Percentiles rank a stretch among this genome's conserved stretches.
Conservation (phyloP, 2,888 invertebrate genomes). For the Spatulosminthurus flaviceps region DNA sequence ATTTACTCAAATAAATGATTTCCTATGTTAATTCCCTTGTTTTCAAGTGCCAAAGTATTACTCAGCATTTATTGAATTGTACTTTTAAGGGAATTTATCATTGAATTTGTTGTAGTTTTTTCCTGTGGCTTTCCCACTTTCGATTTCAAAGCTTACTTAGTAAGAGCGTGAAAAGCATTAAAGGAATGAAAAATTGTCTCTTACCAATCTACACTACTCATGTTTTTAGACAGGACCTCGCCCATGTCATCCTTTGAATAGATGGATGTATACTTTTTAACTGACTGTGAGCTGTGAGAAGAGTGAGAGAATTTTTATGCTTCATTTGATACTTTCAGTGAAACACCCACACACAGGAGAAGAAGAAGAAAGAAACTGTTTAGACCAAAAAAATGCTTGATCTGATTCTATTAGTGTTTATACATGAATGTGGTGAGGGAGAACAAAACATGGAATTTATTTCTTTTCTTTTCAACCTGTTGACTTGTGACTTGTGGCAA, state of each 20-base stretch:
- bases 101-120: neutral
- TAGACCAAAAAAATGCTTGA: neutral
- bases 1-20: too few species aligned
- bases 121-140: neutral
- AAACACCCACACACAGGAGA: slow-evolving; percentile 15
- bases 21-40: neutral
- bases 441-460: slow-evolving; percentile 15
- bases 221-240: slow-evolving; percentile 15
- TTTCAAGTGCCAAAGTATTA: neutral
- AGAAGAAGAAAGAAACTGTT: too few species aligned
- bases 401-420: neutral
- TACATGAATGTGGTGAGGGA: neutral
- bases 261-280: neutral
- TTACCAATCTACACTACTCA: neutral
- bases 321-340: neutral
- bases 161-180: slow-evolving; percentile 7
- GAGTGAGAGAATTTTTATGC: slow-evolving; percentile 15
- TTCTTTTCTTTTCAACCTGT: neutral
- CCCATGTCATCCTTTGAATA: slow-evolving; percentile 6
- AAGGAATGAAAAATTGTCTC: slow-evolving; percentile 8
- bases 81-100: neutral
- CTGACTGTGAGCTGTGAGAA: too few species aligned
- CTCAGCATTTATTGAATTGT: neutral
- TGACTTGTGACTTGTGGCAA: slow-evolving; percentile 39
- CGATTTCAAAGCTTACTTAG: slow-evolving; percentile 5